Evolutionary conservation across 2,113 vertebrate species (phyloP).

Genomic region (Hyaena hyaena): DNA sequence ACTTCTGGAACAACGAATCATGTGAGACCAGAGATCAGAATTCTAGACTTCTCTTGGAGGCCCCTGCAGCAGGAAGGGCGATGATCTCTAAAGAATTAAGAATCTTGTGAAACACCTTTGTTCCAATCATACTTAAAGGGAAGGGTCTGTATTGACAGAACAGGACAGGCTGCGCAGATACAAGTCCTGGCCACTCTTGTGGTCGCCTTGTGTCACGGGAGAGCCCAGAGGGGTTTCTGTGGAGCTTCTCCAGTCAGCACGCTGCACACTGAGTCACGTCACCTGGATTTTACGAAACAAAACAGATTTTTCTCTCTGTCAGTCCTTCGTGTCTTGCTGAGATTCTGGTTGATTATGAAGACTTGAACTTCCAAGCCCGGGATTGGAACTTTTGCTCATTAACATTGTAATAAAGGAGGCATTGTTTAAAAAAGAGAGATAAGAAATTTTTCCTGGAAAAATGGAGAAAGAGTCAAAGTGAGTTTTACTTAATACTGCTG

Average conservation of each 20-base stretch:
- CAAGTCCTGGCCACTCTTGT: rapidly evolving
- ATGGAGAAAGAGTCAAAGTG: not conserved
- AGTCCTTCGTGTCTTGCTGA: not conserved
- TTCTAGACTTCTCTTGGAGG: not conserved
- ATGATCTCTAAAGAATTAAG: not conserved
- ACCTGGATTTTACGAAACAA: not conserved
- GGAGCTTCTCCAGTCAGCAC: not conserved
- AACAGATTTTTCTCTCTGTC: not conserved
- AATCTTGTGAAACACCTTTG: not conserved
- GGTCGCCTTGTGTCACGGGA: rapidly evolving
- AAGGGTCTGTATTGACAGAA: not conserved
- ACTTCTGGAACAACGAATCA: not conserved
- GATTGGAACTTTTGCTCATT: not conserved
- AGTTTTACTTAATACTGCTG: not conserved
- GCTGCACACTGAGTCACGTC: rapidly evolving
- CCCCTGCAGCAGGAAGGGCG: not conserved
- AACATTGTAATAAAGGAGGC: not conserved
- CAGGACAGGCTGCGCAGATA: not conserved
- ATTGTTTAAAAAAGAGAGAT: not conserved
- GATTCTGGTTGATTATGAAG: not conserved
- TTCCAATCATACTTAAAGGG: not conserved
- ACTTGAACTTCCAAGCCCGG: not conserved
- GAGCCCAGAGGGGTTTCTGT: rapidly evolving
- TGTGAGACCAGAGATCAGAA: not conserved
- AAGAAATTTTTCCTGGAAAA: not conserved